Base-by-base conservation (phyloP, 2,888 invertebrate genomes). In the Azorinus chamasolen region DNA sequence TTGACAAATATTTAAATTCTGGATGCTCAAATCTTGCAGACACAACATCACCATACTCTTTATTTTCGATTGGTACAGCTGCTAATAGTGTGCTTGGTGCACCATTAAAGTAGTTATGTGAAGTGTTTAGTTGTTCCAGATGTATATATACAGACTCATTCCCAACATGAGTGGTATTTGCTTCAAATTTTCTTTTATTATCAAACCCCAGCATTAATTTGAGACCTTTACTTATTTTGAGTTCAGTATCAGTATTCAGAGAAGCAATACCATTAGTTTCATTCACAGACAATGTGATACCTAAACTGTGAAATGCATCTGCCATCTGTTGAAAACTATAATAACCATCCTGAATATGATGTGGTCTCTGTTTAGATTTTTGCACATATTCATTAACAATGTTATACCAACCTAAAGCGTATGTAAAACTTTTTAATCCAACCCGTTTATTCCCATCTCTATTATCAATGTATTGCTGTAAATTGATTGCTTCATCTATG, bases 41-140 rank as follows among this genome's bases (percentile, higher is more conserved):
- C 27, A 75, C 65, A 70, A 69, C 27, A 58, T 75, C 64, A 55
- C 69, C 75, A 69, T 53, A 75, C 54, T n/a, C 32, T 69, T 64
- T 70, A 75, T 75, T 65, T 25, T 61, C 65, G 20, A 75, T 48
- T 20, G 75, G 65, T 25, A 70, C 54, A 70, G 70, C 70, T 51
- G 50, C 65, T 24, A 70, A 18, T 20, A 75, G 8, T 50, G 14
- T 75, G 53, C 64, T 64, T 20, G 69, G 75, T n/a, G 50, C 55
- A 45, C 75, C 75, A 61, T 69, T 32, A 54, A 64, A 59, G 51
- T 27, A 69, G 43, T 69, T 75, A 14, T 59, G 6, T 43, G 68
- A 43, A 12, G 41, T 69, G 32, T 66, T 74, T 58, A 69, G 4
- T 62, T 75, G 75, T 25, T 69, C 55, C 2, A 75, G 58, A 75